Conservation (phyloP, 2,113 vertebrate species). For the Suncus etruscus region DNA sequence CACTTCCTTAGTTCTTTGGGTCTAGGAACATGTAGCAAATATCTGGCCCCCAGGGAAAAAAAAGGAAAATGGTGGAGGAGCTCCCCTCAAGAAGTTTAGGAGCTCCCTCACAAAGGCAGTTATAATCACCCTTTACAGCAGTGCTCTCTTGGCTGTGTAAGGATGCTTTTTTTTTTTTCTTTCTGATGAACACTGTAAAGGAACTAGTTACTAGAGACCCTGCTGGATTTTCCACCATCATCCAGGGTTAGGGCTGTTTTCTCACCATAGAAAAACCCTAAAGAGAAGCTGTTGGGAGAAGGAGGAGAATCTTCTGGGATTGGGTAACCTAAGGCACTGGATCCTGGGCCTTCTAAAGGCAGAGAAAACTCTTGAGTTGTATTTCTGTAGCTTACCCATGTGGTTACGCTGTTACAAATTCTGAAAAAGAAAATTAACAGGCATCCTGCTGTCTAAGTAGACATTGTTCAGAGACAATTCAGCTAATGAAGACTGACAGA, state of each 20-base stretch:
- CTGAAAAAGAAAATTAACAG: constrained; percentile 74
- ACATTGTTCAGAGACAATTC: constrained; percentile 72
- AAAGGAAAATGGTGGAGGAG: neutral
- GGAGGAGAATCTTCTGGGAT: neutral
- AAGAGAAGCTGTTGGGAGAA: too few species aligned
- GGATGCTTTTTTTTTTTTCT: too few species aligned
- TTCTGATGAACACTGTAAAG: too few species aligned
- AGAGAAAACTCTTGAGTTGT: neutral
- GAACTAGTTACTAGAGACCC: too few species aligned
- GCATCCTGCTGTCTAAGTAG: constrained; percentile 76
- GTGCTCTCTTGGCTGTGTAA: neutral
- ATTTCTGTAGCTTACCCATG: constrained; percentile 18
- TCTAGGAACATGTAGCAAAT: neutral
- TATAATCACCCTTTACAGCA: neutral
- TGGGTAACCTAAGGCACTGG: neutral
- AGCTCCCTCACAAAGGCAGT: neutral
- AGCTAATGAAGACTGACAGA: constrained; percentile 82
- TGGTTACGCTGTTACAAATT: constrained; percentile 68
- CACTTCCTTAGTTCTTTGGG: neutral
- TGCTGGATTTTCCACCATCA: too few species aligned
- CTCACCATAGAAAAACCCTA: neutral
- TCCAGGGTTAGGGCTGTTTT: too few species aligned
- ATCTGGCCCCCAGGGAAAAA: neutral
- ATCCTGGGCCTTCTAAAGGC: neutral
- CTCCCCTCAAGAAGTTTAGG: neutral